phyloP scores from a whole-genome alignment of 2,113 vertebrate genomes.

The Onychorhynchus coronatus region DNA sequence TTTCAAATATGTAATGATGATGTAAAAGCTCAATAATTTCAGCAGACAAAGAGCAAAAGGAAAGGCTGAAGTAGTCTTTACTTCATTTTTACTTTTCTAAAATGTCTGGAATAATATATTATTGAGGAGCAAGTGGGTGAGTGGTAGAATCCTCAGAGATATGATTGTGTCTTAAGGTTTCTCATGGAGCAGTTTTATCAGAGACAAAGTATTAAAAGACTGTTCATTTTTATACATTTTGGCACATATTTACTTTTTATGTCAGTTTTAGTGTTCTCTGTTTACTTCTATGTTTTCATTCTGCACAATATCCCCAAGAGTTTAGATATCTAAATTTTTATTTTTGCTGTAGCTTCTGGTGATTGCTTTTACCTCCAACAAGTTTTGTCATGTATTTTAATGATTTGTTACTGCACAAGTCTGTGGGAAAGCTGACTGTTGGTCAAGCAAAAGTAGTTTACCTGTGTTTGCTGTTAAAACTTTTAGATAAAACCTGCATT shows the following conservation, averaged over 20 bases:
- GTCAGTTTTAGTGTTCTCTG: background rate
- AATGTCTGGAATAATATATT: background rate
- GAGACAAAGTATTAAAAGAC: background rate
- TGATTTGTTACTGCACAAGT: background rate
- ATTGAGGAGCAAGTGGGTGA: background rate
- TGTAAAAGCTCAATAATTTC: background rate
- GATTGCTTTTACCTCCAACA: background rate
- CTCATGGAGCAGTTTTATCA: background rate
- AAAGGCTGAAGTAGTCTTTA: background rate
- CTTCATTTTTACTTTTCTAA: background rate
- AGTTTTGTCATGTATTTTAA: background rate
- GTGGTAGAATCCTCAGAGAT: background rate
- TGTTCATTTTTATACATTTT: background rate
- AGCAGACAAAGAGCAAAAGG: background rate
- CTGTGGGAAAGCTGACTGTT: background rate
- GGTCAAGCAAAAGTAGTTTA: background rate
- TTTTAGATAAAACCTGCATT: background rate
- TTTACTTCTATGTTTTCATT: background rate
- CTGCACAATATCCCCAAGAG: background rate
- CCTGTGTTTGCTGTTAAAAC: conserved; percentile 3
- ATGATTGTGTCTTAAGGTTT: background rate
- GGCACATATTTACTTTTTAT: background rate
- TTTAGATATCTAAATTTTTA: background rate
- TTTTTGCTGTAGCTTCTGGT: background rate
- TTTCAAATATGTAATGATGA: background rate